Base-by-base conservation (phyloP, 1,140 invertebrate genomes). In the Eupeodes corollae region DNA sequence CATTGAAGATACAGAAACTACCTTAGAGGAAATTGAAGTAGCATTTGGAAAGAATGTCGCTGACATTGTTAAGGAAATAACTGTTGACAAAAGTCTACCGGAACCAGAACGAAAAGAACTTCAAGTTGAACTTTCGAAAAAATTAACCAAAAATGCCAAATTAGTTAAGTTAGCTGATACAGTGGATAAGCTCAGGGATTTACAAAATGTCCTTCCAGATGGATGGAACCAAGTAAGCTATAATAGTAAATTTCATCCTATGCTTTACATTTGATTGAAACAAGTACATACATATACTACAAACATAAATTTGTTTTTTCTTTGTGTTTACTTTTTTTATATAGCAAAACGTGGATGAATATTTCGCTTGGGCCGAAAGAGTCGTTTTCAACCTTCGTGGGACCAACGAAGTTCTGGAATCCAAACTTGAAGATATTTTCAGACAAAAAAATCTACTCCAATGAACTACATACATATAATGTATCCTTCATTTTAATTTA, bases 1-100 rank as follows among this genome's bases (percentile, higher is more conserved):
- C 1, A 84, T 92, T 6, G 89, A 93, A 72, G 89, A 92, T 57
- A 92, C 88, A n/a, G 76, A 88, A 32, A 85, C 87, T 5, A 85
- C 82, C 1, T 76, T 85, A 56, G 79, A 81, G 38, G 88, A 91
- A 69, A 76, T 91, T 34, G 74, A 80, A 58, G 18, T 63, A 34
- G 50, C 75, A 12, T 91, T 91, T 72, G 86, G 86, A 9, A 35
- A 34, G 21, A 26, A 26, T 26, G 21, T 26, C 21, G 33, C 66
- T 11, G 73, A 75, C 56, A 75, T 86, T 56, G 80, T 86, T 2
- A 58, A 59, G 10, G 82, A 88, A 72, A 76, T 84, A 5, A 88
- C 86, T 10, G 87, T 91, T 67, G 84, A 92, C 57, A 91, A 91
- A 69, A 64, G 50, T 5, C 63, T 89, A 37, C 67, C 79, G 0